Percentiles rank a stretch among this genome's conserved stretches.
Conservation (phyloP, 2,113 vertebrate genomes). For the Merops nubicus region DNA sequence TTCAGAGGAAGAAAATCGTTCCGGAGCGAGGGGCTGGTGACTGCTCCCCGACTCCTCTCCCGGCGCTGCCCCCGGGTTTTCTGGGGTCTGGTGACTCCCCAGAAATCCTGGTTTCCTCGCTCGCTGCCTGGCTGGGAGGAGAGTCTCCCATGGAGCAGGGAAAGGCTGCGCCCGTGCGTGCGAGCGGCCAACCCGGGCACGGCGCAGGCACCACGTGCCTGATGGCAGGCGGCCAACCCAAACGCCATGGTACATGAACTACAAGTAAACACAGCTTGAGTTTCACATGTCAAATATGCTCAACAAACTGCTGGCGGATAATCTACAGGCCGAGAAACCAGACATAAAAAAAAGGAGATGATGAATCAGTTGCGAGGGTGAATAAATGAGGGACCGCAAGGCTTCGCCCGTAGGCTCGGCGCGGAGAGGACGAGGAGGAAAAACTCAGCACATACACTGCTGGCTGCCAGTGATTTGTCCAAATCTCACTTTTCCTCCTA, state of each 20-base stretch:
- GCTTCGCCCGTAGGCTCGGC: slow-evolving; percentile 3
- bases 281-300: slow-evolving; percentile 74
- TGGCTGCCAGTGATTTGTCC: background rate
- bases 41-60: background rate
- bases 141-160: background rate
- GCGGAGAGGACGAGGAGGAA: background rate
- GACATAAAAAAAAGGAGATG: slow-evolving; percentile 60
- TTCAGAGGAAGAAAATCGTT: background rate
- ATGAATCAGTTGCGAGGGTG: slow-evolving; percentile 66
- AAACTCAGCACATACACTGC: background rate
- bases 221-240: slow-evolving; percentile 63
- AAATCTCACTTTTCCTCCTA: background rate
- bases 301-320: slow-evolving; percentile 70
- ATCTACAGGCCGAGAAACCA: slow-evolving; percentile 69
- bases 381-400: slow-evolving; percentile 55
- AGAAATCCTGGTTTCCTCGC: background rate
- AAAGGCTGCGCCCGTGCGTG: background rate
- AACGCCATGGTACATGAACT: slow-evolving; percentile 73
- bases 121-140: background rate
- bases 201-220: slow-evolving; percentile 45
- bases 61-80: background rate
- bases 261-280: slow-evolving; percentile 73
- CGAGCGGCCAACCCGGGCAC: slow-evolving; percentile 38
- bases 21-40: background rate
- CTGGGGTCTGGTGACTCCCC: background rate